Conservation (phyloP, 2,797 vertebrate species). For the Chelon labrosus region DNA sequence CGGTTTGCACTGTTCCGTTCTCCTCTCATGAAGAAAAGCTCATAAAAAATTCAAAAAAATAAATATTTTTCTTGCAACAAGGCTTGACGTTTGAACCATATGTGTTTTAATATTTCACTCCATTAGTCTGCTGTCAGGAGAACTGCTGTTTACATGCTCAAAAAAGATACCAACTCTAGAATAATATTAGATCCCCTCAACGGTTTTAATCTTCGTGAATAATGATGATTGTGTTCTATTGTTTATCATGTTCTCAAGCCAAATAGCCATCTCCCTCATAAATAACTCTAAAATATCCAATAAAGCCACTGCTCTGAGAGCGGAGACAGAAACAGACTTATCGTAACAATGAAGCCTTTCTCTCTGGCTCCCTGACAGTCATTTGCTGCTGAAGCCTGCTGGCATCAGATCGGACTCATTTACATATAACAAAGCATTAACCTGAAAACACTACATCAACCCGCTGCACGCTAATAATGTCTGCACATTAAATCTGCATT, state of each 20-base stretch:
- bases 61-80: too few relatives aligned
- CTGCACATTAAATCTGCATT: constrained; percentile 64
- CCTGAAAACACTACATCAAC: constrained; percentile 65
- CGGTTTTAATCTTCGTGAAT: constrained; percentile 18
- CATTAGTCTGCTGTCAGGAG: neutral
- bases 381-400: constrained; percentile 63
- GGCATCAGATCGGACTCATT: constrained; percentile 56
- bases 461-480: constrained; percentile 53
- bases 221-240: constrained; percentile 21
- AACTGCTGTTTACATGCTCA: neutral
- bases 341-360: constrained; percentile 43
- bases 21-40: too few relatives aligned
- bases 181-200: neutral
- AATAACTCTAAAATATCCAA: constrained; percentile 28
- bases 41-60: too few relatives aligned
- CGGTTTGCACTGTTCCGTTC: too few relatives aligned
- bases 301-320: constrained; percentile 19
- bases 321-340: constrained; percentile 28
- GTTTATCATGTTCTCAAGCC: constrained; percentile 21
- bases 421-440: constrained; percentile 67
- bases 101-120: constrained; percentile 4
- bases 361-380: constrained; percentile 55
- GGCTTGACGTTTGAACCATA: constrained; percentile 10
- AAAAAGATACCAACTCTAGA: neutral
- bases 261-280: constrained; percentile 25